Base-by-base conservation (phyloP, 2,113 vertebrate genomes). In the Amia ocellicauda region DNA sequence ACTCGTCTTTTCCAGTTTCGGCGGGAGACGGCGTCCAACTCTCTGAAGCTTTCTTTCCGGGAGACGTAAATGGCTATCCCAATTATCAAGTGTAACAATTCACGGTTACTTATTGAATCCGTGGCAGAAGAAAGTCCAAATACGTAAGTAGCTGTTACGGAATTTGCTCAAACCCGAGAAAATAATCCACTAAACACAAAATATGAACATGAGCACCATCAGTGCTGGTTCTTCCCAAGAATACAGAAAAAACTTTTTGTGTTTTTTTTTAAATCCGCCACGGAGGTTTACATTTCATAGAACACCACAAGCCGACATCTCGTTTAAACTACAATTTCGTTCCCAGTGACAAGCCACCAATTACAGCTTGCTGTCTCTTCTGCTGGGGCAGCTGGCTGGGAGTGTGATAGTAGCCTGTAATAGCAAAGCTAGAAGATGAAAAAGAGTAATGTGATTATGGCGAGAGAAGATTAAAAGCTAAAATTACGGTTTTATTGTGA, bases 401-500 rank as follows among this genome's bases (percentile, higher is more conserved):
- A 23, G 11, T 49, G 22, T 27, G 49, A 61, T 49, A 45, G 22
- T 31, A 47, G 24, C 17, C 14, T 24, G 23, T 13, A 61, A 49
- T 26, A 49, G 42, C 31, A 29, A 28, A 28, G 16, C 13, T 20
- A 26, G 41, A 43, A 23, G n/a, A 59, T 59, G 57, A 59, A 43
- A 19, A 43, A 43, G 31, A 59, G 57, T 59, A 42, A 59, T 59
- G 57, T 59, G 57, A 59, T 59, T 41, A 22, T 41, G 22, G 23
- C 11, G n/a, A 41, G 17, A 50, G 47, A 50, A 50, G 47, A 50
- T 50, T 50, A 50, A 50, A 50, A 50, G 47, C 47, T 43, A 43
- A 20, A 59, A 59, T 43, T 59, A 26, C 22, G 11, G 31, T 43
- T 16, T 20, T 28, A 57, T 57, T 28, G 17, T 57, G 19, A 57